A percentile compares a stretch with the other conserved stretches of the same genome.
Evolutionary conservation across 2,888 invertebrate genomes (phyloP).

Genomic region (Synanthedon tipuliformis): DNA sequence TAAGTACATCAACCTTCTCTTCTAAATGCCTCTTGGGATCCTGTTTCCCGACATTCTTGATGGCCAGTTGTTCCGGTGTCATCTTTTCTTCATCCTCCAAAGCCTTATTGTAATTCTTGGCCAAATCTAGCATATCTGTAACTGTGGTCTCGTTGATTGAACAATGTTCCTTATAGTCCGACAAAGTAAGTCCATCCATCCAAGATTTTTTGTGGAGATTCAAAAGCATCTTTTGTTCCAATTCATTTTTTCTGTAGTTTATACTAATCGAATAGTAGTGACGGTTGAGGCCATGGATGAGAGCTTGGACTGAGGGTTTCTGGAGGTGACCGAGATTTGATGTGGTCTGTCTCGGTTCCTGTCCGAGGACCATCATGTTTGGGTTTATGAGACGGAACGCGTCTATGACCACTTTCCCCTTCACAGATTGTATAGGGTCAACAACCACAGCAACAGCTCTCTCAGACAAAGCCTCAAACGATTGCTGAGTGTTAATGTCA

Average conservation of each 20-base stretch:
- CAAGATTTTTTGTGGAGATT: constrained; percentile 99
- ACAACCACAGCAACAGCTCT: constrained; percentile 99
- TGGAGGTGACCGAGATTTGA: constrained; percentile 98
- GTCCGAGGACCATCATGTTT: constrained; percentile 98
- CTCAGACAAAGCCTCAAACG: constrained; percentile 97
- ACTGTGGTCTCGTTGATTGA: constrained; percentile 93
- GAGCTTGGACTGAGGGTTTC: constrained; percentile 98
- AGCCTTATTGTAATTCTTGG: constrained; percentile 98
- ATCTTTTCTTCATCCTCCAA: constrained; percentile 99
- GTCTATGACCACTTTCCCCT: constrained; percentile 99
- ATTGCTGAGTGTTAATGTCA: constrained; percentile 99
- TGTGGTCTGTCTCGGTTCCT: constrained; percentile 98
- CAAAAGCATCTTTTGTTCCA: constrained; percentile 98
- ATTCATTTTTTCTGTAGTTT: constrained; percentile 98
- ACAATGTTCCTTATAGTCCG: constrained; percentile 94
- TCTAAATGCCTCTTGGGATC: constrained; percentile 99
- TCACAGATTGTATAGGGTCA: constrained; percentile 99
- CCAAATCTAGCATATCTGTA: constrained; percentile 95
- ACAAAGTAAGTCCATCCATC: constrained; percentile 94
- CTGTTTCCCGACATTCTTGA: constrained; percentile 99
- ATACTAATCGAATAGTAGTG: constrained; percentile 99
- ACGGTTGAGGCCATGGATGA: constrained; percentile 98
- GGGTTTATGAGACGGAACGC: constrained; percentile 99
- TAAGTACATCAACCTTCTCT: constrained; percentile 96
- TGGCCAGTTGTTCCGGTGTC: constrained; percentile 98